Base-by-base conservation (phyloP, 2,888 invertebrate species). In the Drosophila nr. medialis region DNA sequence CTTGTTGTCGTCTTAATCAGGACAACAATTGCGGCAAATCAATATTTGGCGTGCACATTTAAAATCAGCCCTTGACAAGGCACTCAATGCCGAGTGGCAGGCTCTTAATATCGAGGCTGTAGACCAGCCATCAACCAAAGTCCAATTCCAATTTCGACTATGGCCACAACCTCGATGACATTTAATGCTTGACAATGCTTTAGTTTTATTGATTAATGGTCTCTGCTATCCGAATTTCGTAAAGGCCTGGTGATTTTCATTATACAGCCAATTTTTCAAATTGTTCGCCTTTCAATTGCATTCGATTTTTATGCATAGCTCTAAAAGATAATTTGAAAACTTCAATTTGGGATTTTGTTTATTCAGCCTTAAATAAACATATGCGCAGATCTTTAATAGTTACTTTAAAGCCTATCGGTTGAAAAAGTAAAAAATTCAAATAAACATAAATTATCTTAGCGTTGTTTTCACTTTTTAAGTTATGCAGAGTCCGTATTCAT, bases 161-260 rank as follows among this genome's bases (percentile, higher is more conserved):
- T 13, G 34, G 63, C 40, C 53, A 40, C 53, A 68, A 71, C 59
- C 72, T 74, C 67, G 64, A 64, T 29, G 49, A 38, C 61, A 53
- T 79, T 82, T 70, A 69, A 38, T 51, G 80, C 82, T 60, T 32
- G 67, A 58, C 82, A 70, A 67, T 75, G 73, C 68, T 79, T 85
- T 82, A 76, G 82, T 82, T 79, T 75, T 85, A 83, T 83, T 85
- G 83, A 83, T 83, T 83, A 40, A 36, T 29, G 7, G 50, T 29
- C 10, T 21, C 11, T 21, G 42, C 2, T 11, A 21, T 1, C 21
- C 11, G 11, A 21, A 42, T 42, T 42, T 42, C 21, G 0, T 6
- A 1, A 2, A 42, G 11, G 21, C 21, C 42, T 42, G 42, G 2
- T 21, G 42, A 42, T 21, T 42, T 40, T 5, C 40, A 11, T 11